Evolutionary conservation across 2,888 invertebrate species (phyloP).

Genomic region (Folsomia candida): DNA sequence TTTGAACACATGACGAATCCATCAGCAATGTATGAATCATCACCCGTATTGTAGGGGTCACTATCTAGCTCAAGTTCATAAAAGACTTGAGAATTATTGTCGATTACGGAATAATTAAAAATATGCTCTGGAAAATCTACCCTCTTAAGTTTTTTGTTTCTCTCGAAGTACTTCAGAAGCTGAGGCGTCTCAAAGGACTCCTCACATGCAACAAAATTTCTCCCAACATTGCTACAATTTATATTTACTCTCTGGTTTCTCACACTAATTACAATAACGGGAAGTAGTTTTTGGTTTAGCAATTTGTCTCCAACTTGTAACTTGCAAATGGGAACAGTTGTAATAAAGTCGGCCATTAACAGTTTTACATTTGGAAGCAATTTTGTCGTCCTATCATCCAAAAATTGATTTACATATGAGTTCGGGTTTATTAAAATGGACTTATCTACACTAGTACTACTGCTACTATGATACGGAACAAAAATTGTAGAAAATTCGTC

Average conservation of each 20-base stretch:
- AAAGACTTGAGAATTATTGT: constrained; percentile 5
- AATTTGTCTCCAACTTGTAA: neutral
- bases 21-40: constrained; percentile 20
- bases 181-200: neutral
- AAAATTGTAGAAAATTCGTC: neutral
- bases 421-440: too few species aligned
- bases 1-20: constrained; percentile 27
- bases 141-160: neutral
- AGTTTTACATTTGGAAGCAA: neutral
- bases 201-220: neutral
- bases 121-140: constrained; percentile 15
- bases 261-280: neutral
- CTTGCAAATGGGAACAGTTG: neutral
- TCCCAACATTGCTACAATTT: neutral
- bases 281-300: neutral
- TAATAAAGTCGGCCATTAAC: neutral
- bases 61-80: too few species aligned
- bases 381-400: neutral
- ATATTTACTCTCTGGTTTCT: neutral
- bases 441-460: too few species aligned
- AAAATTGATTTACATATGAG: neutral
- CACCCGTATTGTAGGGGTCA: too few species aligned
- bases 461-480: neutral
- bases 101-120: neutral
- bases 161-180: neutral